Evolutionary conservation across 2,113 vertebrate genomes (phyloP).

Genomic region (Eptesicus fuscus): DNA sequence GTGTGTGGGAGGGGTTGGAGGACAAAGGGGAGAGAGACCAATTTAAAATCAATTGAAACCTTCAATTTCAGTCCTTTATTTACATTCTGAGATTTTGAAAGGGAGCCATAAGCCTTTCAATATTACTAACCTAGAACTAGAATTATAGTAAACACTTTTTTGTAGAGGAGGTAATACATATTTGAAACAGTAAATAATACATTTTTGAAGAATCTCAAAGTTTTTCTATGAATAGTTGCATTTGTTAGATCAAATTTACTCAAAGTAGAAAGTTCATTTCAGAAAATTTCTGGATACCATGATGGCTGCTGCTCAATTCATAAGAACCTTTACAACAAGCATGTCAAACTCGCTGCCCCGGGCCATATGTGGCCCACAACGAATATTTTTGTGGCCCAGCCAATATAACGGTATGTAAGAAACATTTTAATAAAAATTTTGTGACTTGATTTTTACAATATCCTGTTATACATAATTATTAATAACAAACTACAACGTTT

Average conservation of each 20-base stretch:
- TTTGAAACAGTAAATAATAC: constrained; percentile 38
- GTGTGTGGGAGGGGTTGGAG: too few relatives aligned
- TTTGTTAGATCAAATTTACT: constrained; percentile 47
- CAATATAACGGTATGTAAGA: too few relatives aligned
- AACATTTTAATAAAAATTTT: too few relatives aligned
- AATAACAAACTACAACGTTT: too few relatives aligned
- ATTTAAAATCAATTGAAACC: background rate
- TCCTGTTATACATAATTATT: too few relatives aligned
- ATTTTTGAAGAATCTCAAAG: constrained; percentile 34
- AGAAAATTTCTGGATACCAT: constrained; percentile 26
- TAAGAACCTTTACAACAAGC: too few relatives aligned
- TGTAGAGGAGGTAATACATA: background rate
- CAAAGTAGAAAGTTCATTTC: constrained; percentile 33
- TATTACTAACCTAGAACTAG: background rate
- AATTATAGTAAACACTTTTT: constrained; percentile 34
- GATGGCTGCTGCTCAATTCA: too few relatives aligned
- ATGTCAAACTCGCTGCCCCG: too few relatives aligned
- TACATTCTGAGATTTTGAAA: constrained; percentile 14
- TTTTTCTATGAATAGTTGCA: constrained; percentile 27
- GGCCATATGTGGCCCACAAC: too few relatives aligned
- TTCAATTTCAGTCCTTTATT: constrained; percentile 23
- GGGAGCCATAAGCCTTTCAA: background rate
- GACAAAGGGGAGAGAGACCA: fast-evolving
- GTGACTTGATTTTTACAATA: too few relatives aligned
- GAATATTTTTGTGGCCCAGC: too few relatives aligned